Evolutionary conservation across 2,888 invertebrate genomes (phyloP), one percentile per base, ranked within the genome.

Genomic region (Ceraclea dissimilis): DNA sequence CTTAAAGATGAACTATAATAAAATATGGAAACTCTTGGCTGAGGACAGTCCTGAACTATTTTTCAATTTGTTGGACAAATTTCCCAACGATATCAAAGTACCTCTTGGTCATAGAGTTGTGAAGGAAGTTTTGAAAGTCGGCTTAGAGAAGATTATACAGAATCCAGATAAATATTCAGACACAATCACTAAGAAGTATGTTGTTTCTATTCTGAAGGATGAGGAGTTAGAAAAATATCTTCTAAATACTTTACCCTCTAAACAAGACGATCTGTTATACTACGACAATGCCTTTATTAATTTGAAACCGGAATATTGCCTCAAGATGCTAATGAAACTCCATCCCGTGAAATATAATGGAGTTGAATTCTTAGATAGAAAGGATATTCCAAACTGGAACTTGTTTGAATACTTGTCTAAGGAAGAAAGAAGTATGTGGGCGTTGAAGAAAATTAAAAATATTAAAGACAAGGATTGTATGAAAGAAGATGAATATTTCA

Each of bases 401-500:
- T 19, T 56, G 39, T 21, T 44, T 2, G 34, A 55, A 34, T 33
- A 52, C 17, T 49, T 59, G 2, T 49, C 54, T 1, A 17, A 8
- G 2, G 54, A 59, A 11, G 19, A 44, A 10, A 54, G 57, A n/a
- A 26, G n/a, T 20, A 22, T n/a, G 17, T 59, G 59, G 59, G 56
- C 52, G 2, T 10, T 43, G 18, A 52, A 57, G 16, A 58, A 53
- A 49, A 53, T 55, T 10, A 43, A 34, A 17, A 52, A 50, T 18
- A 13, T 52, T 31, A 44, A 53, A 58, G 56, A 56, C 10, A 26
- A 4, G 4, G 50, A 34, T 17, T 22, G 18, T 17, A 52, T 46
- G 11, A 8, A 46, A 44, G 61, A 59, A 43, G 57, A 56, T 4
- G 21, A 49, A 19, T 61, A 53, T 58, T 52, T 59, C 46, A 61